These are phyloP conservation scores for Temnothorax unifasciatus DNA, from an alignment of 2,888 invertebrate species.

Conservation along the genomic window DNA sequence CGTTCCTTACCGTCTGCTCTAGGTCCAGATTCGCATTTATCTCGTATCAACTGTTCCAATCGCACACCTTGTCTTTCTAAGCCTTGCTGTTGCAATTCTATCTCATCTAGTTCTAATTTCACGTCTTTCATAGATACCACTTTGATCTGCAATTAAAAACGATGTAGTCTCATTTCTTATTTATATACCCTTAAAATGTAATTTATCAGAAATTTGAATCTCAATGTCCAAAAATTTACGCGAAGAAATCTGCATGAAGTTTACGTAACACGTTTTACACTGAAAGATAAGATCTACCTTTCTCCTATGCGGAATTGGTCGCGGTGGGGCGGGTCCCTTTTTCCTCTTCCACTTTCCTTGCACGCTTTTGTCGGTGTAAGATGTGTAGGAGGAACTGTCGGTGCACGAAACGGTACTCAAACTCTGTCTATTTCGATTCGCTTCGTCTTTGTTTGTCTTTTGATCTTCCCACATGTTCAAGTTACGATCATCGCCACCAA, in stretches of 20 bases:
- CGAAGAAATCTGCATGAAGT: not conserved
- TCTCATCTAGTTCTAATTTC: slow-evolving; percentile 91
- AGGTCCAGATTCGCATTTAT: slow-evolving; percentile 90
- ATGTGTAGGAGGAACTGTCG: slow-evolving; percentile 64
- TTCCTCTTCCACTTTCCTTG: slow-evolving; percentile 91
- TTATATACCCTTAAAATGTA: not conserved
- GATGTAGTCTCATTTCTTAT: not conserved
- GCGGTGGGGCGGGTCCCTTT: slow-evolving; percentile 94
- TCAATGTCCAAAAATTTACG: not conserved
- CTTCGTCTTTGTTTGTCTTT: slow-evolving; percentile 88
- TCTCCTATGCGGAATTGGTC: slow-evolving; percentile 91
- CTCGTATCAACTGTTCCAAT: slow-evolving; percentile 95
- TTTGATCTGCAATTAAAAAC: slow-evolving; percentile 80
- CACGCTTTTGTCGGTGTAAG: slow-evolving; percentile 88
- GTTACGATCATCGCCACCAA: slow-evolving; percentile 58
- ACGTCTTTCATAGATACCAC: slow-evolving; percentile 88
- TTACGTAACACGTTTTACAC: not conserved
- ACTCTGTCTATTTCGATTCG: slow-evolving; percentile 88
- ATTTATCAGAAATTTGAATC: not conserved
- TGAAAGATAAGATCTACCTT: slow-evolving; percentile 83
- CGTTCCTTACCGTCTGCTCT: slow-evolving; percentile 81
- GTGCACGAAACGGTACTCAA: slow-evolving; percentile 66
- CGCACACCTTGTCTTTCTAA: slow-evolving; percentile 96
- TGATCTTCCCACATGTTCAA: slow-evolving; percentile 86
- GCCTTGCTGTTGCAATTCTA: slow-evolving; percentile 95